Base-by-base conservation (phyloP, 2,888 invertebrate genomes). In the Rhingia rostrata region DNA sequence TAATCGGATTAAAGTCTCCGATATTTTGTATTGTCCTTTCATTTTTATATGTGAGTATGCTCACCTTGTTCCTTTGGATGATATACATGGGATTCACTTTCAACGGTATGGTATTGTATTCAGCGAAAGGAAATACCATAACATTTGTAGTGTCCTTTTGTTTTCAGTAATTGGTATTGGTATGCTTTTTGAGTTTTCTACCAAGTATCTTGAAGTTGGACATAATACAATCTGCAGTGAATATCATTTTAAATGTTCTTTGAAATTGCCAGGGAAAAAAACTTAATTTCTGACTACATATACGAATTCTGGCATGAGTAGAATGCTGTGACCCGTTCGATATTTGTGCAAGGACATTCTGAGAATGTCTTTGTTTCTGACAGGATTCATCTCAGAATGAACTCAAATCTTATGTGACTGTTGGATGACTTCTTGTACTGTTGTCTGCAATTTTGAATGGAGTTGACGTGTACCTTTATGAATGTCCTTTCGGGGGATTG, bases 151-250 rank as follows among this genome's bases (percentile, higher is more conserved):
- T 58, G 43, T 63, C 53, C 77, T 64, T 77, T 82, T 82, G 66
- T 82, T 77, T 77, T 54, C 41, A 39, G 64, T 72, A 82, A 82
- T 82, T 82, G 70, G 77, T 77, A 77, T 70, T 47, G 54, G 54
- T 45, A 47, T 75, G 49, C 49, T 41, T 47, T 45, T 45, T 49
- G 33, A 22, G 22, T 22, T 61, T 37, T 10, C 10, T 56, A 37
- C 10, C 12, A 54, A 32, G 33, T n/a, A 39, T 72, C 61, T 69
- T 63, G 63, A 70, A 56, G 64, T 70, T 12, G 56, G 35, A 72
- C 72, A 78, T 58, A 41, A 47, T 12, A 6, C n/a, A 12, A 9
- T 7, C 37, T 12, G n/a, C n/a, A 43, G n/a, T 43, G 6, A 4
- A 54, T 22, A 30, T 41, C 14, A 22, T 53, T 54, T 41, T 30